These are phyloP conservation scores for Apteryx mantelli DNA, from an alignment of 2,113 vertebrate genomes.

Conservation along the genomic window DNA sequence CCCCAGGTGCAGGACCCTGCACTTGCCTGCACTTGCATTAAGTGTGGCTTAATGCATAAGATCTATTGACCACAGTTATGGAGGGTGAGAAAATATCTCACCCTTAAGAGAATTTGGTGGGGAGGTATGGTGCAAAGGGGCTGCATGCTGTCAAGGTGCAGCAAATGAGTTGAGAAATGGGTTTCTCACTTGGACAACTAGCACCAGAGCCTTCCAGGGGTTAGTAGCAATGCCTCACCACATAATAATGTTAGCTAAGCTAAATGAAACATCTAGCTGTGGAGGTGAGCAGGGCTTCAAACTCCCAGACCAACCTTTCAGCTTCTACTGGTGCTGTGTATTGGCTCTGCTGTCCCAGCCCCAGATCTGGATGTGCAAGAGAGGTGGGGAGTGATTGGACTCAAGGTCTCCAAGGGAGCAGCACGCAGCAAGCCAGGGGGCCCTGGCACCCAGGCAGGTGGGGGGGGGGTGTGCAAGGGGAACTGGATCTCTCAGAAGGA, in stretches of 20 bases:
- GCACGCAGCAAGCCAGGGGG: not conserved
- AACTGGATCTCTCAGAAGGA: not conserved
- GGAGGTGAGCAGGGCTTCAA: not conserved
- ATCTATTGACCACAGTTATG: rapidly evolving
- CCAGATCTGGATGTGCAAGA: not conserved
- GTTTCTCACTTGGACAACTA: not conserved
- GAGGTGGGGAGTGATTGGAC: not conserved
- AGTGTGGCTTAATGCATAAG: not conserved
- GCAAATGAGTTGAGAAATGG: not conserved
- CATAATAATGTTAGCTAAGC: not conserved
- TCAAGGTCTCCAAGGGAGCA: not conserved
- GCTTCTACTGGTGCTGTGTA: not conserved
- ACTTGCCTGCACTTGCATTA: no score
- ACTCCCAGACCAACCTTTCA: not conserved
- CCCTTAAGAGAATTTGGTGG: not conserved
- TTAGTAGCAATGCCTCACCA: not conserved
- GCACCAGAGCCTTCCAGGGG: not conserved
- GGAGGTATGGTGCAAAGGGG: not conserved
- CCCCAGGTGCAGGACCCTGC: no score
- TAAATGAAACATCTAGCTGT: not conserved
- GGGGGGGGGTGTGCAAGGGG: not conserved
- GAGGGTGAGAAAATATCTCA: not conserved
- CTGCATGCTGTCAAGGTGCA: rapidly evolving
- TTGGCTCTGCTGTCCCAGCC: not conserved
- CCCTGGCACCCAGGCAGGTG: not conserved